phyloP scores from a whole-genome alignment of 2,888 invertebrate species.

The Acleris holmiana region DNA sequence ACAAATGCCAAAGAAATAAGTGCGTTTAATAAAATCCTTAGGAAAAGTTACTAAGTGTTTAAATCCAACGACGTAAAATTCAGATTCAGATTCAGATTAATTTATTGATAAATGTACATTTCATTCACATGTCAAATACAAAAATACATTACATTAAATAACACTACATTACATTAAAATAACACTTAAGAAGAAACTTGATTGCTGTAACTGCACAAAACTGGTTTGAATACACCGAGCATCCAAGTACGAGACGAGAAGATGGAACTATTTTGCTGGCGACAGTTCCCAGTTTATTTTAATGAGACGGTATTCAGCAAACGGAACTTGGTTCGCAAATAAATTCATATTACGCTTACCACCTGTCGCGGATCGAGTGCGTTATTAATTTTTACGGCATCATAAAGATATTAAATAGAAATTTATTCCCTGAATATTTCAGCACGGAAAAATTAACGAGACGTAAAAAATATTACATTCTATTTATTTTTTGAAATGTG shows the following conservation, averaged over 20 bases:
- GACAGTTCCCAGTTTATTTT: constrained; percentile 29
- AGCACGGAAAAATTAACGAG: constrained; percentile 10
- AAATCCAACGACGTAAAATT: not conserved
- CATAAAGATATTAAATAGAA: constrained; percentile 31
- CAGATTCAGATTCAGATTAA: too few relatives aligned
- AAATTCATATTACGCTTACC: constrained; percentile 31
- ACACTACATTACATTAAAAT: too few relatives aligned
- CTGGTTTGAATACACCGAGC: constrained; percentile 18
- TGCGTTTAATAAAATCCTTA: not conserved
- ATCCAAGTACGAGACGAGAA: constrained; percentile 19
- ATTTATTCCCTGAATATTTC: constrained; percentile 24
- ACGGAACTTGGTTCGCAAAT: constrained; percentile 21
- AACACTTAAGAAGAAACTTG: not conserved
- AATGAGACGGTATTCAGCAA: constrained; percentile 21
- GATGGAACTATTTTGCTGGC: constrained; percentile 16
- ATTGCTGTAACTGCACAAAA: constrained; percentile 6
- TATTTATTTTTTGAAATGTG: constrained; percentile 17
- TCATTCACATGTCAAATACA: too few relatives aligned
- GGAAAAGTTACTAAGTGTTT: not conserved
- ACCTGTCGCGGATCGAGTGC: constrained; percentile 26
- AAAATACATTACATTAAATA: too few relatives aligned
- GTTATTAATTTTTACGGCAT: constrained; percentile 35
- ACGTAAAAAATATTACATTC: constrained; percentile 6
- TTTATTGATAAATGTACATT: too few relatives aligned
- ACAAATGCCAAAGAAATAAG: too few relatives aligned